Evolutionary conservation across 1,140 invertebrate genomes (phyloP), one percentile per base, ranked within the genome.

Genomic region (Maniola jurtina): DNA sequence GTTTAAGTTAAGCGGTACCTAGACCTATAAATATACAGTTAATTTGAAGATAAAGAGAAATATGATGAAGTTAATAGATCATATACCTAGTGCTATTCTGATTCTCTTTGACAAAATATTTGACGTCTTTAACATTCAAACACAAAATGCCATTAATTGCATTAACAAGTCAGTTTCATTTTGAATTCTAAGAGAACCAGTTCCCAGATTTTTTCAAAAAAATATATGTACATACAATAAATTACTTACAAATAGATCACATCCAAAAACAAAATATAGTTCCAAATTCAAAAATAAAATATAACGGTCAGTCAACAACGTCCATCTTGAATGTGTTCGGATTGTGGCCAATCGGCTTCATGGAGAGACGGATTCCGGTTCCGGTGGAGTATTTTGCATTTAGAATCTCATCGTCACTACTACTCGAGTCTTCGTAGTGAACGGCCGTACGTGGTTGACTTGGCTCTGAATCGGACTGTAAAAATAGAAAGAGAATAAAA

Each of bases 331-430:
- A 88, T 64, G 76, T 70, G 33, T 75, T 80, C 15, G 75, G 76
- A 62, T 87, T 86, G 47, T 72, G 78, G 52, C 78, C 80, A 58
- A 88, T 86, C 14, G 79, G 79, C 71, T 89, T 89, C 81, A 89
- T 83, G 7, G 87, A 77, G 9, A 89, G 75, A 6, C 84, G 75
- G 52, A 77, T 80, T 56, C 79, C 79, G 38, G 70, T 70, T 61
- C 76, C 73, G 40, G 72, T 70, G 14, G 70, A 73, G 62, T 73
- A 66, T 73, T 84, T 83, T 33, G 79, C 75, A 61, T 86, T 81
- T 64, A 82, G 52, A 64, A 89, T 80, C 59, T 88, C 85, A 36
- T 89, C 85, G 63, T 88, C 86, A 79, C 84, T 84, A 73, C 83
- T 86, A 74, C 86, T 88, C 7, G 84, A 86, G 64, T 78, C 83